Evolutionary conservation across 2,888 invertebrate species (phyloP), one percentile per base, ranked within the genome.

Genomic region (Tetranychus piercei): DNA sequence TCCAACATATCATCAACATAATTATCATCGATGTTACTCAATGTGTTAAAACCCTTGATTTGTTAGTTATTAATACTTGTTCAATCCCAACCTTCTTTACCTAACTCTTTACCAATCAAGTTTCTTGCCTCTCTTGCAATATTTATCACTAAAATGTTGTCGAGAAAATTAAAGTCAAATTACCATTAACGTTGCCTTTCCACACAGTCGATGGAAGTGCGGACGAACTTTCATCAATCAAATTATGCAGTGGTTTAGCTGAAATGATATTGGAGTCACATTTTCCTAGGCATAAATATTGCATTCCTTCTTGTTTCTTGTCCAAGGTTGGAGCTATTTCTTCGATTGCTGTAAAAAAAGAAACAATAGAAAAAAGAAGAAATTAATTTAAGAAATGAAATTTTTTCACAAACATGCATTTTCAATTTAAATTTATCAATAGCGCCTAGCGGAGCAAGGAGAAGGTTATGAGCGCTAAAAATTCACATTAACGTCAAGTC

Each of bases 281-380:
- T 22, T 75, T 65, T 34, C 74, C 76, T 20, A 64, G 75, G 71
- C 76, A 76, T 44, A 75, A 73, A 43, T 70, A 76, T 69, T 75
- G 64, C 65, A 76, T 71, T 45, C 45, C n/a, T 5, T 20, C 20
- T 44, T 43, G 70, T 6, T n/a, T 34, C 23, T 73, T 72, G n/a
- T 64, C 73, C 44, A 76, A 67, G 23, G 23, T 15, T n/a, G 71
- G 72, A 44, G 55, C 69, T 18, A 73, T 72, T n/a, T 75, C 76
- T 9, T 71, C 43, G 6, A 76, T 65, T 7, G 75, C 76, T 76
- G 73, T 73, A 55, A 65, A 73, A 11, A 23, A 11, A 20, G 11
- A 23, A 22, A 23, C 11, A 69, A 44, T 7, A 8, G 44, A 73
- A 11, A 18, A 11, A n/a, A 23, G 44, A 11, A 34, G 20, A n/a